Conservation (phyloP, 2,113 vertebrate genomes). For the Myrmophylax atrothorax region DNA sequence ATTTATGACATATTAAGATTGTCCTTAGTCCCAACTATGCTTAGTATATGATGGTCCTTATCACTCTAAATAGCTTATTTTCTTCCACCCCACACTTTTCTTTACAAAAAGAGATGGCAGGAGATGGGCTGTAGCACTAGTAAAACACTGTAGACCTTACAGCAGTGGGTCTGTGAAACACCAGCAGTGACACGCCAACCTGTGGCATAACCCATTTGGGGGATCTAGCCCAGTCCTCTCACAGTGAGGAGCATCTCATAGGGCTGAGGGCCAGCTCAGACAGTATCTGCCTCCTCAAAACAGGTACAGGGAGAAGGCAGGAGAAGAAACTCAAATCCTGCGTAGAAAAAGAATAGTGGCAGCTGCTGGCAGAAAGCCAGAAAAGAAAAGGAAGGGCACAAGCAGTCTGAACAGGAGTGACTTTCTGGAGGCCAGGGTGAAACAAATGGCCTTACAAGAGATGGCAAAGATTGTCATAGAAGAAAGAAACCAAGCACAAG, state of each 20-base stretch:
- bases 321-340: not conserved
- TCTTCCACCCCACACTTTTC: not conserved
- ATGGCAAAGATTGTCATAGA: not conserved
- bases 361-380: not conserved
- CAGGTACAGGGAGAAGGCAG: not conserved
- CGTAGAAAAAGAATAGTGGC: not conserved
- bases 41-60: not conserved
- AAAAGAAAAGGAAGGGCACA: not conserved
- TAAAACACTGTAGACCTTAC: not conserved
- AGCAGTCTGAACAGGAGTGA: not conserved
- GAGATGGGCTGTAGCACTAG: not conserved
- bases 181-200: rapidly evolving
- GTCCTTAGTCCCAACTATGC: not conserved
- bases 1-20: not conserved
- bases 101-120: not conserved
- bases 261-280: not conserved
- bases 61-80: not conserved
- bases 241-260: not conserved
- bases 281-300: not conserved
- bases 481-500: not conserved
- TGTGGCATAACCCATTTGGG: not conserved
- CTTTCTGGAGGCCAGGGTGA: not conserved
- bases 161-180: not conserved
- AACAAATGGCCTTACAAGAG: not conserved
- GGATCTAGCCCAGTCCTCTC: not conserved